Base-by-base conservation (phyloP, 2,797 vertebrate species). In the Lithobates pipiens region DNA sequence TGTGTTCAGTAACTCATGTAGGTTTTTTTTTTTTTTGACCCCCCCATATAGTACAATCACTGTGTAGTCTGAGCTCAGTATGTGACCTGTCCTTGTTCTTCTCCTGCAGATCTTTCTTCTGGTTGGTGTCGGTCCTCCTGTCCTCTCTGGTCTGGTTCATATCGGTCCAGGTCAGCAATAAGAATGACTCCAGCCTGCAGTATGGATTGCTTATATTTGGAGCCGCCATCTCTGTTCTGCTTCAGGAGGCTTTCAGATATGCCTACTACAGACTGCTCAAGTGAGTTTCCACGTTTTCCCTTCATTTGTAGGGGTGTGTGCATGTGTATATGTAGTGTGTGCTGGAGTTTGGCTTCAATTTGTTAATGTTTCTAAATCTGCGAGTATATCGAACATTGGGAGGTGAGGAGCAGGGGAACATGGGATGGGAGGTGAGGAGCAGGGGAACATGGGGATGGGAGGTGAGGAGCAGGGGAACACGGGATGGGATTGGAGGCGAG, bases 211-310 rank as follows among this genome's bases (percentile, higher is more conserved):
- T 95, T 57, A 42, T 94, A 61, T 93, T 94, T 13, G 95, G 95
- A 5, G 95, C 93, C 0, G 93, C 91, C 0, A 50, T 93, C 9
- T 94, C 95, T 0, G 95, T 95, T 11, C 89, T 95, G 81, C 91
- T 95, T 1, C 95, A 95, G 89, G 94, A 95, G 82, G 85, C 80
- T 25, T 93, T 93, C 88, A 57, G 95, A 44, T 95, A 95, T 74
- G 94, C 89, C 76, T 94, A 94, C 92, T 95, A 94, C 93, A 92
- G 91, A 75, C 87, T 94, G 39, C 93, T 95, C 78, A 95, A 93
- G 95, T 95, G 90, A 93, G 94, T 46, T 3, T 10, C 18, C 46
- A 61, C 5, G 0, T 2, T 7, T 69, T 2, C 6, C 25, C 27
- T 39, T 8, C 7, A 39, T 39, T 10, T 10, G 8, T 39, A 10